A percentile compares a stretch with the other conserved stretches of the same genome.
phyloP scores from a whole-genome alignment of 2,113 vertebrate species.

The Paramisgurnus dabryanus region DNA sequence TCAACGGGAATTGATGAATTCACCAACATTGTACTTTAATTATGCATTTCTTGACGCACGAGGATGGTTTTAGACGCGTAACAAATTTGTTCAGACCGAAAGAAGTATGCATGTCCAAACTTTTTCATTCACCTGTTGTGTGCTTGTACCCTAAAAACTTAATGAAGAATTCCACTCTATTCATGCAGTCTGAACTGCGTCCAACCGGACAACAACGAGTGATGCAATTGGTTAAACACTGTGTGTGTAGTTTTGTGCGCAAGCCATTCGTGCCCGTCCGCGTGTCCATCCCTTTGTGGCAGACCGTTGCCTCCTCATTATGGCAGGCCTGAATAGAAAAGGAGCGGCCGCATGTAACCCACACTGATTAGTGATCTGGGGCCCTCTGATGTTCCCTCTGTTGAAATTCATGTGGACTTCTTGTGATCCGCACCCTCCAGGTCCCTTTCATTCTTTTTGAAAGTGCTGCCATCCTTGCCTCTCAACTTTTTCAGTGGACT shows the following conservation, averaged over 20 bases:
- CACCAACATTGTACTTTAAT: not conserved
- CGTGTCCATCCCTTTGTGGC: constrained; percentile 40
- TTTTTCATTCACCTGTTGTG: not conserved
- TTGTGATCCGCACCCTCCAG: constrained; percentile 46
- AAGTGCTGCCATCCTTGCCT: constrained; percentile 46
- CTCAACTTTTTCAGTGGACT: constrained; percentile 41
- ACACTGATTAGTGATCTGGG: constrained; percentile 49
- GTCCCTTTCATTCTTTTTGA: constrained; percentile 50
- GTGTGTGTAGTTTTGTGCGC: constrained; percentile 9
- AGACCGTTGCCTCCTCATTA: constrained; percentile 52
- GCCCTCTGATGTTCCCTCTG: constrained; percentile 52
- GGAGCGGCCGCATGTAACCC: constrained; percentile 40
- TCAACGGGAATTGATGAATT: not conserved
- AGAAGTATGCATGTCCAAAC: not conserved
- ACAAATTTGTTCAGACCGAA: too few species aligned
- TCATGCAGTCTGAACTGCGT: constrained; percentile 6
- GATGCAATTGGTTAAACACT: not conserved
- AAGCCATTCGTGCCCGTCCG: constrained; percentile 8
- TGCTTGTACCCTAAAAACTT: not conserved
- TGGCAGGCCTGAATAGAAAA: constrained; percentile 29
- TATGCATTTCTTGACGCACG: too few species aligned
- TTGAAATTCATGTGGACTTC: constrained; percentile 49
- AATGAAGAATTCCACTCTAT: not conserved
- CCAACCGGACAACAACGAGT: not conserved
- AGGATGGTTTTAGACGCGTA: too few species aligned